Percentiles rank a stretch among this genome's conserved stretches.
These are phyloP conservation scores for Cecidostiba fungosa DNA, from an alignment of 2,888 invertebrate species.

Conservation along the genomic window DNA sequence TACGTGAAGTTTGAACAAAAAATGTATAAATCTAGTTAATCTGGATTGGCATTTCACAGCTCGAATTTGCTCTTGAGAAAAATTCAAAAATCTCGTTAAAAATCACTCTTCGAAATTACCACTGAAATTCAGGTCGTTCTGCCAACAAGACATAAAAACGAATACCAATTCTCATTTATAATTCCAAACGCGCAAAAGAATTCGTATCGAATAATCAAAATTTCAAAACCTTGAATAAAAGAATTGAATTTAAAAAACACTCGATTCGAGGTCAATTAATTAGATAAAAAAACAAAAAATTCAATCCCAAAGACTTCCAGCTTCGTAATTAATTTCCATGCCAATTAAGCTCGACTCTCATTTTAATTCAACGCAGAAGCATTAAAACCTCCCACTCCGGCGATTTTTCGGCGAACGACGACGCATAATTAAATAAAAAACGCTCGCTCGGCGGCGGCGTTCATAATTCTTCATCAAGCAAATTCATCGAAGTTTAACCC, in stretches of 20 bases:
- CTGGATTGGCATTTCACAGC: background rate
- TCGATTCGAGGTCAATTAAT: no score
- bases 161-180: no score
- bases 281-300: no score
- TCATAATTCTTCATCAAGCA: constrained; percentile 48
- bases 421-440: constrained; percentile 1
- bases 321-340: constrained; percentile 7
- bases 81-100: background rate
- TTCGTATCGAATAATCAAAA: no score
- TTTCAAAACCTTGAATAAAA: no score
- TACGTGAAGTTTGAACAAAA: background rate
- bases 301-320: no score
- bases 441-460: background rate
- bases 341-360: background rate
- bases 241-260: no score
- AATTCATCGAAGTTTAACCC: constrained; percentile 45
- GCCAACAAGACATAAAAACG: no score
- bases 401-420: background rate
- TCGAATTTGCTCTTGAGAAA: background rate
- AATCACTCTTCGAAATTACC: background rate
- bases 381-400: background rate
- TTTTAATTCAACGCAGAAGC: background rate
- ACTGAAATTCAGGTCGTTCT: background rate
- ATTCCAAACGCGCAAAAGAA: no score
- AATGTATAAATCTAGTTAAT: background rate